A percentile compares a stretch with the other conserved stretches of the same genome.
phyloP scores from a whole-genome alignment of 1,140 invertebrate species.

The Ostrea edulis region DNA sequence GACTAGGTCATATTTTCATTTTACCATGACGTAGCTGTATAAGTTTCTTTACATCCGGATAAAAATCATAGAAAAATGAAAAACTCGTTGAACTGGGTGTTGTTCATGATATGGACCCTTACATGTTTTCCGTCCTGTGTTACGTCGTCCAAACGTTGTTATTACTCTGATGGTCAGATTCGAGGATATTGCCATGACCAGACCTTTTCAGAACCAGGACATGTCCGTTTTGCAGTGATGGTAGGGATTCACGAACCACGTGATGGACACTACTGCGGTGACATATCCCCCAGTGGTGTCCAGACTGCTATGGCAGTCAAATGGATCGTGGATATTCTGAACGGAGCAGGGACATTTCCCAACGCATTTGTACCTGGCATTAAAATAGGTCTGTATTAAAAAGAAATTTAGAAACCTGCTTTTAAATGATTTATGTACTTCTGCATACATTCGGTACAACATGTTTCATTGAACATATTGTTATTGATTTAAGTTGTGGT shows the following conservation, averaged over 20 bases:
- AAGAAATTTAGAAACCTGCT: no score
- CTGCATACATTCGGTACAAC: no score
- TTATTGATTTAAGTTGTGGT: no score
- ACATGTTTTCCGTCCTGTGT: not conserved
- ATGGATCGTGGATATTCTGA: constrained; percentile 28
- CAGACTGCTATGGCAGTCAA: constrained; percentile 27
- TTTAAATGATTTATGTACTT: no score
- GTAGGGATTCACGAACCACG: not conserved
- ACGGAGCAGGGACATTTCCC: not conserved
- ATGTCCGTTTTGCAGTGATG: constrained; percentile 8
- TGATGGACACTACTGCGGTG: not conserved
- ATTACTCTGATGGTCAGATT: not conserved
- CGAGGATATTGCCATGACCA: constrained; percentile 1
- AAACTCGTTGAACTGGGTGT: not conserved
- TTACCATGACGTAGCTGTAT: not conserved
- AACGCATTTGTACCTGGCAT: constrained; percentile 27
- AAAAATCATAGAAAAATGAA: not conserved
- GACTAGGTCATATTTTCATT: not conserved
- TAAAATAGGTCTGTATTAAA: not conserved
- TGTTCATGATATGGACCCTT: not conserved
- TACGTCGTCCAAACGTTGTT: not conserved
- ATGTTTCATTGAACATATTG: no score
- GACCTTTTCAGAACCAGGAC: not conserved
- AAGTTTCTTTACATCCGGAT: not conserved
- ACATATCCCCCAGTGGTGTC: constrained; percentile 30